These are phyloP conservation scores for Atrina japonica DNA, from an alignment of 2,888 invertebrate species.

Conservation along the genomic window DNA sequence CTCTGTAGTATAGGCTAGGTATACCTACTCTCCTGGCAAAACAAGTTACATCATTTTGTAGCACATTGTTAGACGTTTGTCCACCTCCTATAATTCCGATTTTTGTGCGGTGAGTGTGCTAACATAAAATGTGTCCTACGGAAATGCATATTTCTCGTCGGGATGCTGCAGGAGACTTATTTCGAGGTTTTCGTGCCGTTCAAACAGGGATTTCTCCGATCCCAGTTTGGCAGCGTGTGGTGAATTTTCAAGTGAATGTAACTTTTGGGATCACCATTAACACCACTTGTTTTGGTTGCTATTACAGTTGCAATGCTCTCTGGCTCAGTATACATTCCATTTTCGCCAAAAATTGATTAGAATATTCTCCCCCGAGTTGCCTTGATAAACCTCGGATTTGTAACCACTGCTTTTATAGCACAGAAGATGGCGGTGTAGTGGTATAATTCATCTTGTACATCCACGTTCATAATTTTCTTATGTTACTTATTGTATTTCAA, in stretches of 20 bases:
- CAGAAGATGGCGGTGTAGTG: constrained; percentile 62
- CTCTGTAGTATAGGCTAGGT: constrained; percentile 55
- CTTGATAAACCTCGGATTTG: constrained; percentile 30
- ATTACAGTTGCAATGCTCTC: constrained; percentile 66
- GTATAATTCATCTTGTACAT: constrained; percentile 53
- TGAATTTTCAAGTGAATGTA: constrained; percentile 65
- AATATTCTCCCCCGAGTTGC: constrained; percentile 30
- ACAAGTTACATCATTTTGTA: constrained; percentile 44
- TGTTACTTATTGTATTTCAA: constrained; percentile 48
- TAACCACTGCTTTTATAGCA: constrained; percentile 62
- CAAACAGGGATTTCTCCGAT: constrained; percentile 67
- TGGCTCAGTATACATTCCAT: constrained; percentile 72
- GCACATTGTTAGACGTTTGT: constrained; percentile 37
- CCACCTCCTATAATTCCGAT: constrained; percentile 15
- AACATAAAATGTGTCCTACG: constrained; percentile 63
- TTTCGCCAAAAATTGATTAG: constrained; percentile 69
- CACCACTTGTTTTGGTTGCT: constrained; percentile 53
- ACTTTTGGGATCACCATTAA: constrained; percentile 74
- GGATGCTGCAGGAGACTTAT: constrained; percentile 61
- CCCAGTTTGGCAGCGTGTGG: constrained; percentile 61
- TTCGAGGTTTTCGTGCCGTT: constrained; percentile 62
- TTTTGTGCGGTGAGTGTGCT: constrained; percentile 44
- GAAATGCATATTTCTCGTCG: constrained; percentile 64
- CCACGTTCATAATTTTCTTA: constrained; percentile 42
- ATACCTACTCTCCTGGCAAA: constrained; percentile 65